Conservation (phyloP, 2,888 invertebrate species). For the Andrena dorsata region DNA sequence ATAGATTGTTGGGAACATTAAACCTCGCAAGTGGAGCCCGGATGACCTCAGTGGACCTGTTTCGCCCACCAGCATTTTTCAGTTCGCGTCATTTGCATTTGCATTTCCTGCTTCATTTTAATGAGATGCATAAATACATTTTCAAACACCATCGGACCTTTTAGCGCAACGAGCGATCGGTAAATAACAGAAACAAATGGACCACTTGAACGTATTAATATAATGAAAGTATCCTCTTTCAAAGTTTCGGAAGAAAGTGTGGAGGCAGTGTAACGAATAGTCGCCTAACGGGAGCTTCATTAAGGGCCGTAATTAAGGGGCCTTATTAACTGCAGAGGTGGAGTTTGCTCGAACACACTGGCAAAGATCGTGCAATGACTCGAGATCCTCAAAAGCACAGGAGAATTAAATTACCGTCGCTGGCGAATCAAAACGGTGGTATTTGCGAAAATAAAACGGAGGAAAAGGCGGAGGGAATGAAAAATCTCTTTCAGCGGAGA, state of each 20-base stretch:
- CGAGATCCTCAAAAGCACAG: background rate
- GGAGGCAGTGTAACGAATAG: too few relatives aligned
- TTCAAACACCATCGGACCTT: background rate
- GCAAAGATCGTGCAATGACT: background rate
- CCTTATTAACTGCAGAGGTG: background rate
- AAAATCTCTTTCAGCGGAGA: background rate
- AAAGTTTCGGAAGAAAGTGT: too few relatives aligned
- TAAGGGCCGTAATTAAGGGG: background rate
- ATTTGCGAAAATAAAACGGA: background rate
- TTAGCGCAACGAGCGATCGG: background rate
- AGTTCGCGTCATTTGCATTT: conserved; percentile 15
- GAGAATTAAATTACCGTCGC: background rate
- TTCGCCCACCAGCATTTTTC: conserved; percentile 2
- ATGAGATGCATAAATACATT: background rate
- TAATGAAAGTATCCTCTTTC: too few relatives aligned
- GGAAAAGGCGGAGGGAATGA: background rate
- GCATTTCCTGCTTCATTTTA: background rate
- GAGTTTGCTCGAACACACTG: background rate
- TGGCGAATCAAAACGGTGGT: background rate
- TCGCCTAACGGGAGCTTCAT: background rate
- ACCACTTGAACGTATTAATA: background rate
- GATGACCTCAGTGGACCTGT: conserved; percentile 4
- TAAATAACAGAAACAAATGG: background rate
- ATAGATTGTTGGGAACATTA: conserved; percentile 2
- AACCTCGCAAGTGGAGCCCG: background rate